Base-by-base conservation (phyloP, 2,888 invertebrate species). In the Ochlodes sylvanus region DNA sequence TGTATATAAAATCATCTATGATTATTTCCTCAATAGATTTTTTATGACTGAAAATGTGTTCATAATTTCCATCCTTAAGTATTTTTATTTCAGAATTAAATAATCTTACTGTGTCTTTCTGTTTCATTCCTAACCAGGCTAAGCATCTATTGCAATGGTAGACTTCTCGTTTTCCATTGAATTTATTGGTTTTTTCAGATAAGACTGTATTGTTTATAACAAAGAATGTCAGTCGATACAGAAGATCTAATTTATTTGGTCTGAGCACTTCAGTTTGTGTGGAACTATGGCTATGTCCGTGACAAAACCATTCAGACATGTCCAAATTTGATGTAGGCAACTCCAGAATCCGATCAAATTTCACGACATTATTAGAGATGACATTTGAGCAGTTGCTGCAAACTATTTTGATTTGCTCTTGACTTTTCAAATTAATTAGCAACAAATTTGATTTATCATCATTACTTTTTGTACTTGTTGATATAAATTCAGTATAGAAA, bases 231-330 rank as follows among this genome's bases (percentile, higher is more conserved):
- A 93, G 83, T 56, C 94, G 87, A 77, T 95, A 95, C 42, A 95
- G 91, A 75, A 95, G 93, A 83, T 96, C 95, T 34, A 77, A 80
- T 70, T 85, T 83, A 70, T 92, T 94, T 17, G 94, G 94, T 70
- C 91, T 90, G 15, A 94, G 76, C 61, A 82, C 71, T 69, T 76
- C 81, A 15, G 72, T 72, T 14, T 73, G 68, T 4, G 68, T 55
- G 0, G 70, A 66, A 7, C 42, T 66, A 17, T 73, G 69, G 0
- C 83, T 82, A 27, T 89, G 85, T 0, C 90, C 90, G 72, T 96
- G 95, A 76, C 96, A 96, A 80, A 95, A 96, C 95, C 95, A 96
- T 71, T 96, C 96, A 0, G 93, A 92, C 79, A 94, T 92, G 76
- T 95, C 95, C 68, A 94, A 85, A 83, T 93, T 94, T 15, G 92